Conservation (phyloP, 30 jellyfish, hydroid and myxozoan species). For the Turritopsis rubra region DNA sequence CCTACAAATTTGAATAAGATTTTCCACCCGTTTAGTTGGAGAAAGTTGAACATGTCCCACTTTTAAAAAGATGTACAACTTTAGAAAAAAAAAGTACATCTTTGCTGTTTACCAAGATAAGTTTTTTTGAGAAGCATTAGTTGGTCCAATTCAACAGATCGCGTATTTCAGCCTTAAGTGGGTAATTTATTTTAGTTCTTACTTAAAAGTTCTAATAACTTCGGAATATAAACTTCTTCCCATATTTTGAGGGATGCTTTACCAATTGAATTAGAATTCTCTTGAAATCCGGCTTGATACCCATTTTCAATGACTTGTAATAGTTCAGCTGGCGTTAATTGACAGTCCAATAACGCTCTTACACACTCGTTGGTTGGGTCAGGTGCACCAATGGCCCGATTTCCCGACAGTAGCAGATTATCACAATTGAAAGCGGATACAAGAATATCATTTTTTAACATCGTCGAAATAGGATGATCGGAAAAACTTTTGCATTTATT, state of each 20-base stretch:
- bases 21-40: too few species aligned
- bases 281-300: conserved; percentile 16
- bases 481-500: conserved; percentile 14
- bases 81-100: too few species aligned
- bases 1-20: too few species aligned
- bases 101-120: too few species aligned
- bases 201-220: neutral
- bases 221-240: conserved; percentile 12
- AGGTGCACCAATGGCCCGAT: conserved; percentile 27
- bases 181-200: too few species aligned
- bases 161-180: too few species aligned
- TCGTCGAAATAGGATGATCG: conserved; percentile 16
- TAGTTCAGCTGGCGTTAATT: conserved; percentile 16
- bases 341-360: conserved; percentile 22
- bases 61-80: too few species aligned
- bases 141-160: too few species aligned
- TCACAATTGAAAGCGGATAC: conserved; percentile 27
- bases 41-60: too few species aligned
- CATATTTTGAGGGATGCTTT: conserved; percentile 3
- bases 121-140: too few species aligned
- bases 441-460: neutral
- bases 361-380: conserved; percentile 39
- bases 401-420: conserved; percentile 29
- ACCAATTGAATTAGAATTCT: neutral
- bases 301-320: conserved; percentile 23